These are phyloP conservation scores for Pygoscelis antarcticus DNA, from an alignment of 2,113 vertebrate species.

Conservation along the genomic window DNA sequence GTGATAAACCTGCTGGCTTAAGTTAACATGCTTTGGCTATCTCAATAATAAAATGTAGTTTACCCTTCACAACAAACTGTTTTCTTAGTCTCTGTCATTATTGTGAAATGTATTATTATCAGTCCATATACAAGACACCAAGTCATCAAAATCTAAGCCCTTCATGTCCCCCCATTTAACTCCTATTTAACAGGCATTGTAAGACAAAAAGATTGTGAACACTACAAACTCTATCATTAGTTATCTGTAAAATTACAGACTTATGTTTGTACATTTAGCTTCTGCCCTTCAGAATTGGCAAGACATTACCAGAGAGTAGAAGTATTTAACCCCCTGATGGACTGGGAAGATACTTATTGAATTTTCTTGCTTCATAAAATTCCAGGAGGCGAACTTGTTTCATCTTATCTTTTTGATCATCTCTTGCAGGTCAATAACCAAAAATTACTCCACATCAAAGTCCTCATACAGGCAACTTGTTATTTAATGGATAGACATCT, in stretches of 20 bases:
- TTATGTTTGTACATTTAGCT: not conserved
- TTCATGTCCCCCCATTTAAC: not conserved
- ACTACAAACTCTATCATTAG: not conserved
- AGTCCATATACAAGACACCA: not conserved
- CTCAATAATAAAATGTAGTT: not conserved
- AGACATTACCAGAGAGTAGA: not conserved
- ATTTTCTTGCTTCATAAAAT: slow-evolving; percentile 4
- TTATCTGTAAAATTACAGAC: not conserved
- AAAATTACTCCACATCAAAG: slow-evolving; percentile 47
- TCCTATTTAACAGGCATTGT: not conserved
- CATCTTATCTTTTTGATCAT: slow-evolving; percentile 20
- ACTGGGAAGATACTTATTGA: not conserved
- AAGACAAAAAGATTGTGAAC: not conserved
- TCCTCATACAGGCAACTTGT: not conserved
- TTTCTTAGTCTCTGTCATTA: not conserved
- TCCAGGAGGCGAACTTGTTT: slow-evolving; percentile 4
- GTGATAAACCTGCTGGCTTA: not conserved
- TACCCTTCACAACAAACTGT: not conserved
- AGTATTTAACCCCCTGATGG: not conserved
- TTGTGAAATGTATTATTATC: not conserved
- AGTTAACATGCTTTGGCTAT: not conserved
- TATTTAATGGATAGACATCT: slow-evolving; percentile 5
- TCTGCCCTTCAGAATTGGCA: not conserved
- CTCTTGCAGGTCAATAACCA: slow-evolving; percentile 25
- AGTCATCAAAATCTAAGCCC: not conserved